Evolutionary conservation across 2,113 vertebrate genomes (phyloP).

Genomic region (Lichenostomus cassidix): DNA sequence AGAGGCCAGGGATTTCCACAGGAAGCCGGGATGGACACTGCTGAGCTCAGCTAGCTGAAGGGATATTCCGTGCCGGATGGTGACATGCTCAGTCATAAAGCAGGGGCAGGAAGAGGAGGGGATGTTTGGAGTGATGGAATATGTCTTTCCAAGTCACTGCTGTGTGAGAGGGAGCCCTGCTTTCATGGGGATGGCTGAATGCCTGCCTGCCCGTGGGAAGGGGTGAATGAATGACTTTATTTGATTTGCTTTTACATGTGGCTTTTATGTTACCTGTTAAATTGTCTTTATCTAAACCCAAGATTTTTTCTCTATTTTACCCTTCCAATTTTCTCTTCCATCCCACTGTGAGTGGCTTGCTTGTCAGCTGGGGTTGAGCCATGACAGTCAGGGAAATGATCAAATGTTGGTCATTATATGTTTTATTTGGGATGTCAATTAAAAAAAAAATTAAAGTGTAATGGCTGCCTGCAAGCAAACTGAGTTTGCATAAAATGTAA

Average conservation of each 20-base stretch:
- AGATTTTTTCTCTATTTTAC: not conserved
- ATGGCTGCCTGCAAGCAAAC: not conserved
- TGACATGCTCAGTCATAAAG: too few species aligned
- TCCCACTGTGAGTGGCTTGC: not conserved
- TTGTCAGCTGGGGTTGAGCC: not conserved
- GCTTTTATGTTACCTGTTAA: not conserved
- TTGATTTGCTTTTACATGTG: not conserved
- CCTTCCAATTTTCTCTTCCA: not conserved
- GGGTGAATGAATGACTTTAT: not conserved
- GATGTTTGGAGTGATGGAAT: not conserved
- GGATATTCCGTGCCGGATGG: too few species aligned
- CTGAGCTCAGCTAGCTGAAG: not conserved
- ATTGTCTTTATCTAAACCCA: not conserved
- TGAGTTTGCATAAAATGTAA: not conserved
- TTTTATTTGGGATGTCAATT: not conserved
- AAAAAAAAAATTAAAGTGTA: too few species aligned
- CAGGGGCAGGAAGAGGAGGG: not conserved
- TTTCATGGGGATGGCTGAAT: not conserved
- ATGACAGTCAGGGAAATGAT: not conserved
- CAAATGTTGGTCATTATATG: not conserved
- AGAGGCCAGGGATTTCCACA: fast-evolving
- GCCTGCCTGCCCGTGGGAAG: not conserved
- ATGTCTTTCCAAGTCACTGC: fast-evolving
- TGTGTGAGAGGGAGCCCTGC: not conserved
- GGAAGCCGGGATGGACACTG: fast-evolving